These are phyloP conservation scores for Eupelmus urozonus DNA, from an alignment of 2,888 invertebrate genomes.

Conservation along the genomic window DNA sequence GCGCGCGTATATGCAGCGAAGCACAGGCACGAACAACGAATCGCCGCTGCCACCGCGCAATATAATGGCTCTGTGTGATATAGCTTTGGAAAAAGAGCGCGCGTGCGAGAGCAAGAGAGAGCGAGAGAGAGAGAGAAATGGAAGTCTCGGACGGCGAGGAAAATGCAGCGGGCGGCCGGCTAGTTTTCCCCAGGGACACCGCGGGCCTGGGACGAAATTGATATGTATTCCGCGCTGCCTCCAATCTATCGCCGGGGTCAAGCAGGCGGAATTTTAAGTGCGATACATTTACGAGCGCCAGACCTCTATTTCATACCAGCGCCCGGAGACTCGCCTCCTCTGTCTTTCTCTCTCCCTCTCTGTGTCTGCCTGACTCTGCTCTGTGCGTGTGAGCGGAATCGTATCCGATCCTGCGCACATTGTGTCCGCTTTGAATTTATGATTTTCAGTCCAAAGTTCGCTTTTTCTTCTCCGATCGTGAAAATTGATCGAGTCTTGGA, in stretches of 20 bases:
- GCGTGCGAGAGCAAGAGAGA: conserved; percentile 7
- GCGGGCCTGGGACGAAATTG: conserved; percentile 73
- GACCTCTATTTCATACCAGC: conserved; percentile 48
- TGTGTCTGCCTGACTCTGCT: no score
- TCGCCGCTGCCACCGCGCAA: conserved; percentile 46
- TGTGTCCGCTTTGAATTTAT: conserved; percentile 59
- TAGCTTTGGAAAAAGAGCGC: background rate
- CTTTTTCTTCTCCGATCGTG: conserved; percentile 23
- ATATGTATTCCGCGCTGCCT: conserved; percentile 76
- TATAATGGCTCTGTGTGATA: conserved; percentile 13
- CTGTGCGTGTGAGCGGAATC: conserved; percentile 20
- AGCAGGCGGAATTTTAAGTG: conserved; percentile 77
- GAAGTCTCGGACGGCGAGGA: conserved; percentile 50
- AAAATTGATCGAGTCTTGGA: conserved; percentile 34
- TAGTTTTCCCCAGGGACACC: conserved; percentile 69
- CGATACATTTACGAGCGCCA: conserved; percentile 66
- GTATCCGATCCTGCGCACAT: conserved; percentile 33
- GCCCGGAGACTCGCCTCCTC: no score
- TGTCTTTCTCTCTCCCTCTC: no score
- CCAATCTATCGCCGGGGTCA: conserved; percentile 77
- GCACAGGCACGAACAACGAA: conserved; percentile 12
- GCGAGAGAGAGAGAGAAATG: conserved; percentile 33
- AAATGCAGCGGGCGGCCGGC: conserved; percentile 61
- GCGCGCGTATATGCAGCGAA: background rate
- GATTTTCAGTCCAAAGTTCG: conserved; percentile 40